Conservation (phyloP, 1,140 invertebrate genomes). For the Contarinia nasturtii region DNA sequence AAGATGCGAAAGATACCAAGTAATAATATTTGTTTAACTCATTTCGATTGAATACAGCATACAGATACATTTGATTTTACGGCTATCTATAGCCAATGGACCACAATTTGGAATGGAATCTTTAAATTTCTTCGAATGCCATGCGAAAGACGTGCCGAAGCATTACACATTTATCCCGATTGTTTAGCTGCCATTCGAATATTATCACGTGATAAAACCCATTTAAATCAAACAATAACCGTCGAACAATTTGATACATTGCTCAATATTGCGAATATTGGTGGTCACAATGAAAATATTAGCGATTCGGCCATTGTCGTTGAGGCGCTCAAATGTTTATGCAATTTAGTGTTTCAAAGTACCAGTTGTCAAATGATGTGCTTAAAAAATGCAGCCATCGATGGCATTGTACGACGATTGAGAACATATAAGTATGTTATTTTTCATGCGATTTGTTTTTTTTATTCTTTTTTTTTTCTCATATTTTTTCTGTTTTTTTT, state of each 20-base stretch:
- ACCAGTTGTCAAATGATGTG: conserved; percentile 43
- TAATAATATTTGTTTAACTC: too few species aligned
- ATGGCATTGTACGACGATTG: conserved; percentile 55
- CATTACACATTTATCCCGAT: conserved; percentile 22
- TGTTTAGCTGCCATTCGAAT: conserved; percentile 34
- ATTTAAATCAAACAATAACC: conserved; percentile 46
- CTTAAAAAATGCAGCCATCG: conserved; percentile 47
- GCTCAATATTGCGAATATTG: conserved; percentile 40
- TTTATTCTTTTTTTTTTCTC: conserved; percentile 1
- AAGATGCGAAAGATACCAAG: too few species aligned
- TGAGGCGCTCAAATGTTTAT: conserved; percentile 74
- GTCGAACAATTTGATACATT: conserved; percentile 43
- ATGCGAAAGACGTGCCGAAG: conserved; percentile 10
- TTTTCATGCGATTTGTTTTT: conserved; percentile 4
- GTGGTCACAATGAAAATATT: conserved; percentile 20
- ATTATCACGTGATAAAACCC: conserved; percentile 52
- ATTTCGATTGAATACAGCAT: too few species aligned
- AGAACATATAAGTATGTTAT: conserved; percentile 32
- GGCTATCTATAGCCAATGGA: conserved; percentile 27
- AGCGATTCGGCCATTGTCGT: conserved; percentile 27
- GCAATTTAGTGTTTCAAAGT: conserved; percentile 77
- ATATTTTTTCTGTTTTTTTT: background rate
- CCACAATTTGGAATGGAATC: conserved; percentile 31
- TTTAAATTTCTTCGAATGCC: conserved; percentile 27
- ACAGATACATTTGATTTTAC: conserved; percentile 27